phyloP scores from a whole-genome alignment of 1,140 invertebrate species.

The Meloidogyne hapla region DNA sequence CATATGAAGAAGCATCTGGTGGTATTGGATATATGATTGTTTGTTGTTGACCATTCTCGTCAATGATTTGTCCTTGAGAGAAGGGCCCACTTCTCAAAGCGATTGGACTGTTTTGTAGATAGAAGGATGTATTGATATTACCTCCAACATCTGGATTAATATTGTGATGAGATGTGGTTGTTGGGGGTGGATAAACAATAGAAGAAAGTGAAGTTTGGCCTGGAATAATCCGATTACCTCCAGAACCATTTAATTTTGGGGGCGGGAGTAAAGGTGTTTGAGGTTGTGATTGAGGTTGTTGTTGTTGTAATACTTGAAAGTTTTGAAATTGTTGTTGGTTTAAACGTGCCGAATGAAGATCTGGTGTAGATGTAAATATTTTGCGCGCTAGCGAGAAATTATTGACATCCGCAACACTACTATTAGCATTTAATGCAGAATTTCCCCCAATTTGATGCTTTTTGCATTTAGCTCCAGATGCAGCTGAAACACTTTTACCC shows the following conservation, averaged over 20 bases:
- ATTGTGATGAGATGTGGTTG: constrained; percentile 5
- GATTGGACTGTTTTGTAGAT: constrained; percentile 1
- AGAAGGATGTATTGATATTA: background rate
- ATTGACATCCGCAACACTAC: background rate
- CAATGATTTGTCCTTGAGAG: constrained; percentile 49
- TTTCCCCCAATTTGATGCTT: background rate
- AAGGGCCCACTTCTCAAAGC: constrained; percentile 13
- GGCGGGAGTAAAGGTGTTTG: background rate
- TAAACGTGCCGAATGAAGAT: constrained; percentile 26
- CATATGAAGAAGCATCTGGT: constrained; percentile 10
- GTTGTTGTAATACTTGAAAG: background rate
- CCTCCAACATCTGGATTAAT: background rate
- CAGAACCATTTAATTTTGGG: background rate
- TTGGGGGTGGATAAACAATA: background rate
- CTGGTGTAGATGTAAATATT: constrained; percentile 35
- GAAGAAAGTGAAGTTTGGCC: constrained; percentile 4
- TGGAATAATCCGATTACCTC: background rate
- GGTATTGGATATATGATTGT: constrained; percentile 50
- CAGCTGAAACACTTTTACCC: constrained; percentile 33
- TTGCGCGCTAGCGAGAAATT: constrained; percentile 24
- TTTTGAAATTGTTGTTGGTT: background rate
- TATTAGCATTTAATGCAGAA: background rate
- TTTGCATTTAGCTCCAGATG: constrained; percentile 18
- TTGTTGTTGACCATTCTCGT: constrained; percentile 32
- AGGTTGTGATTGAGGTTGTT: constrained; percentile 4